These are phyloP conservation scores for Phalacrocorax pelagicus DNA, from an alignment of 2,113 vertebrate species.

Conservation along the genomic window DNA sequence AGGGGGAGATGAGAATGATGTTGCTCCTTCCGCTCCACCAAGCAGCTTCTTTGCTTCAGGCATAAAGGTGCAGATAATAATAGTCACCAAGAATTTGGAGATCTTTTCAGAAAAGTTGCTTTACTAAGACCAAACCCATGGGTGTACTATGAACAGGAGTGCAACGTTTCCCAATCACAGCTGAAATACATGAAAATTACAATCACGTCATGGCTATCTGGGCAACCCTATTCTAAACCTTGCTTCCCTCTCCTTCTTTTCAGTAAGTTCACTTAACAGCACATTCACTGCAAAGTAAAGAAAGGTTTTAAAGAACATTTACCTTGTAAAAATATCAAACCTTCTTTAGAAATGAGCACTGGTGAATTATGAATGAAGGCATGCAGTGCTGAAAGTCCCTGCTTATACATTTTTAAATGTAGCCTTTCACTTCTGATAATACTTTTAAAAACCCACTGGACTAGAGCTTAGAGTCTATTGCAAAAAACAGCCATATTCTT, in stretches of 20 bases:
- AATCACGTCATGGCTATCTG: neutral
- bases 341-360: slow-evolving; percentile 36
- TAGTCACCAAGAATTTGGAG: neutral
- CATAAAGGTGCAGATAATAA: neutral
- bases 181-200: neutral
- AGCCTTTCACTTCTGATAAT: slow-evolving; percentile 55
- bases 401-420: slow-evolving; percentile 68
- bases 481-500: neutral
- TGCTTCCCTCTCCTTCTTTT: neutral
- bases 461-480: neutral
- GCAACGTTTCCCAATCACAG: neutral
- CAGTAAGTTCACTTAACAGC: neutral
- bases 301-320: slow-evolving; percentile 61
- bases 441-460: slow-evolving; percentile 4
- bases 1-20: neutral
- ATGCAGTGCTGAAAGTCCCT: slow-evolving; percentile 14
- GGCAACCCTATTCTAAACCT: neutral
- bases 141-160: neutral
- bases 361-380: slow-evolving; percentile 68
- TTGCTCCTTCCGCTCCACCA: neutral
- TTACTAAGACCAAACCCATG: neutral
- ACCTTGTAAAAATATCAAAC: slow-evolving; percentile 53
- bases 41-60: neutral
- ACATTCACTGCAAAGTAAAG: slow-evolving; percentile 49
- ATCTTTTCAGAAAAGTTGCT: neutral